These are phyloP conservation scores for Panurus biarmicus DNA, from an alignment of 2,113 vertebrate species.

Conservation along the genomic window DNA sequence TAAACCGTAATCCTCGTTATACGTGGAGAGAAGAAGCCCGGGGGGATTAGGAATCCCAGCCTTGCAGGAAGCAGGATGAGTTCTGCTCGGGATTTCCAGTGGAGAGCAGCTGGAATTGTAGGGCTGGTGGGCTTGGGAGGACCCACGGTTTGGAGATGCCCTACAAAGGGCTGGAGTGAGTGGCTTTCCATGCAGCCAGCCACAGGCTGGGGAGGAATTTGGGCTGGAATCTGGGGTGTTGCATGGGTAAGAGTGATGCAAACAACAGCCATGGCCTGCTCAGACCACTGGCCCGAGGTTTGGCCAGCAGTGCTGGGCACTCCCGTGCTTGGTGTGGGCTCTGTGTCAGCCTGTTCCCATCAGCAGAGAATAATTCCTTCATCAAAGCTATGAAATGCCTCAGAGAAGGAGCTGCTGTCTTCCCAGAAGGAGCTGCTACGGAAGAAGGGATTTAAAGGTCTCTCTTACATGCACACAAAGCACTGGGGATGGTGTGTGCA, in stretches of 20 bases:
- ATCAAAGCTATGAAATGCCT: background rate
- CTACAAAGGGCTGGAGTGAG: background rate
- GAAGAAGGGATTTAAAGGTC: background rate
- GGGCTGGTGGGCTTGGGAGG: background rate
- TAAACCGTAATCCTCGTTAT: constrained; percentile 39
- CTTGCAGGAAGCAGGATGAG: background rate
- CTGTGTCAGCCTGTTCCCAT: background rate
- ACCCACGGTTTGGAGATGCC: background rate
- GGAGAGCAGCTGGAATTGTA: background rate
- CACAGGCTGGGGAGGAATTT: background rate
- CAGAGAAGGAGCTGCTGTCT: background rate
- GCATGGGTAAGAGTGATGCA: background rate
- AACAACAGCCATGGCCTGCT: accelerated
- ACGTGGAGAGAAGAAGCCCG: background rate
- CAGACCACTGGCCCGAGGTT: background rate
- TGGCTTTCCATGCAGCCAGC: background rate
- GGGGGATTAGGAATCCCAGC: constrained; percentile 8
- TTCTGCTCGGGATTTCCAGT: background rate
- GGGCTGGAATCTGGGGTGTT: background rate
- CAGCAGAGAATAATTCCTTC: background rate
- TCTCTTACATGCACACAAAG: accelerated
- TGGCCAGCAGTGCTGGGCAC: background rate
- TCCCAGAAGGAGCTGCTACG: background rate
- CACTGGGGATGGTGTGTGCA: accelerated
- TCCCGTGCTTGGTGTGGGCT: background rate